Evolutionary conservation across 2,888 invertebrate species (phyloP).

Genomic region (Hydriomena furcata): DNA sequence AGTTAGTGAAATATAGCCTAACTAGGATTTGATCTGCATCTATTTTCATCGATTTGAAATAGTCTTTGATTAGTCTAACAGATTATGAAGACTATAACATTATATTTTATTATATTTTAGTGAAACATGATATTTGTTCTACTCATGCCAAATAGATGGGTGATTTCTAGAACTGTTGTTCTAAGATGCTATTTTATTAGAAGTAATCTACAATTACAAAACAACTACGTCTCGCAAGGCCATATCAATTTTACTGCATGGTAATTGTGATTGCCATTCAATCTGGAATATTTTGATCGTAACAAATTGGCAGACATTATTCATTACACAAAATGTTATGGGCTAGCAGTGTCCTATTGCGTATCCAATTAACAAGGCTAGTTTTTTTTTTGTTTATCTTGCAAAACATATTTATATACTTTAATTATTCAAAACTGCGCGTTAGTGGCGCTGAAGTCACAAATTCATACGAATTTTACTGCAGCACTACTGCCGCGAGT

Average conservation of each 20-base stretch:
- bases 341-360: not conserved
- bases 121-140: too few species aligned
- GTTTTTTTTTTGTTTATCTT: too few species aligned
- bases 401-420: too few species aligned
- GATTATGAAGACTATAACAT: too few species aligned
- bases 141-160: too few species aligned
- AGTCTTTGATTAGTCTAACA: too few species aligned
- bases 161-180: not conserved
- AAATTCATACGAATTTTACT: not conserved
- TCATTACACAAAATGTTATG: not conserved
- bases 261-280: conserved; percentile 2
- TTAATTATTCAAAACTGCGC: not conserved
- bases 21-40: too few species aligned
- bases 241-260: conserved; percentile 11
- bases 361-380: too few species aligned
- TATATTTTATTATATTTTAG: too few species aligned
- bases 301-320: conserved; percentile 16
- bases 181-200: not conserved
- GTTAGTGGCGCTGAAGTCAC: not conserved
- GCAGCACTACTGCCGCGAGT: not conserved
- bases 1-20: too few species aligned
- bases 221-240: conserved; percentile 8
- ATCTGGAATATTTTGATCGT: conserved; percentile 8
- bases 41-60: too few species aligned
- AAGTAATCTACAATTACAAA: not conserved